phyloP scores from a whole-genome alignment of 2,888 invertebrate genomes.

The Campaea margaritaria region DNA sequence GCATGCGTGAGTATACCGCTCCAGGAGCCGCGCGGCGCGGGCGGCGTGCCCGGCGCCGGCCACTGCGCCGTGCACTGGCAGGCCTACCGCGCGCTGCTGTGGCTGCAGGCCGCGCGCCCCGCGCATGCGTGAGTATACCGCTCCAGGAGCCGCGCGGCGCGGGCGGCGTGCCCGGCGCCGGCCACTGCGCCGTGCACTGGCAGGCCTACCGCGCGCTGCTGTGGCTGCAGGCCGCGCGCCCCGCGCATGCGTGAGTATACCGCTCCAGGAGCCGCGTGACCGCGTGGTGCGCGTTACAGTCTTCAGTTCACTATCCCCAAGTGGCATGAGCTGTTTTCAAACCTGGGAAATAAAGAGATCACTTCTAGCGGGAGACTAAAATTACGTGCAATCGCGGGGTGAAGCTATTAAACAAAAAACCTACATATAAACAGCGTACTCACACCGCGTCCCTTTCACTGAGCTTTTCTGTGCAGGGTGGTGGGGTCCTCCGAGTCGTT shows the following conservation, averaged over 20 bases:
- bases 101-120: constrained; percentile 89
- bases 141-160: no score
- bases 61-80: constrained; percentile 91
- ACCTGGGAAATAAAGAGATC: no score
- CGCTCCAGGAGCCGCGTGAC: no score
- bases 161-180: constrained; percentile 80
- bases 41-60: constrained; percentile 81
- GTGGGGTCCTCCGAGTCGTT: constrained; percentile 85
- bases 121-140: constrained; percentile 72
- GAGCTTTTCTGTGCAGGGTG: constrained; percentile 46
- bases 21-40: constrained; percentile 68
- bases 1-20: constrained; percentile 66
- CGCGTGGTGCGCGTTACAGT: constrained; percentile 79
- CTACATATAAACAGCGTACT: no score
- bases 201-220: constrained; percentile 93
- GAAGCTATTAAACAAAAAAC: no score
- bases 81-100: constrained; percentile 92
- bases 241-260: constrained; percentile 77
- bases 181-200: constrained; percentile 90
- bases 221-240: constrained; percentile 89
- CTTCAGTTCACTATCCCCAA: no score
- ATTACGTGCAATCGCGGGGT: no score
- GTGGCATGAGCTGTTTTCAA: no score
- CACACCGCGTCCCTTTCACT: no score
- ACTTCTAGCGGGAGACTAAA: no score